Base-by-base conservation (phyloP, 1,140 invertebrate genomes). In the Calephelis virginiensis region DNA sequence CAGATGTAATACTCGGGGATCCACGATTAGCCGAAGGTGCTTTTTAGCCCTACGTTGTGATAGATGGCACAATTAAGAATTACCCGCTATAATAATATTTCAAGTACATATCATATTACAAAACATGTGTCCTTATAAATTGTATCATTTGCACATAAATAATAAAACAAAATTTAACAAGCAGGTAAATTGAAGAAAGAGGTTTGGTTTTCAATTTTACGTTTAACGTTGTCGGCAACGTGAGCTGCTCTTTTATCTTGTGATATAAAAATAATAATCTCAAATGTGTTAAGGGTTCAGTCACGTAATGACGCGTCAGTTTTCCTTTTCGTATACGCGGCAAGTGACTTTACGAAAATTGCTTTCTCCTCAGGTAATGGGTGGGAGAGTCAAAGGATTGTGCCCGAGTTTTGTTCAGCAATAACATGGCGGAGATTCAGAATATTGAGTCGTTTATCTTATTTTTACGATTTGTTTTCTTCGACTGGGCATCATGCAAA, bases 301-400 rank as follows among this genome's bases (percentile, higher is more conserved):
- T 83, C 85, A 87, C 83, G 82, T 87, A 85, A 80, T 75, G 80
- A 77, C 79, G 82, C 81, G 85, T 84, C 85, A 84, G 81, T 84
- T 76, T 81, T 75, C 66, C 73, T 64, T 61, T 67, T 14, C 17
- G 50, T 56, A 8, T 56, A 56, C 50, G 73, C 63, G 63, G 71
- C 62, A 72, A 69, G 67, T 70, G 78, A 77, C 69, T 77, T 67
- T 17, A 69, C 60, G 75, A 75, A 83, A 83, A 82, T 82, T 82
- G 80, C 76, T 77, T 82, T 77, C 70, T 73, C 83, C 80, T 80
- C 80, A 81, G 75, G 77, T 78, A 78, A 80, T 77, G 72, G 65
- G 71, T 71, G 50, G 50, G 10, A 28, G 17, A 69, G 67, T 61
- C 61, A 69, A 72, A 67, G 60, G 46, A 43, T 72, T 67, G 64